phyloP scores from a whole-genome alignment of 2,888 invertebrate genomes.

The Tubiluchus corallicola region DNA sequence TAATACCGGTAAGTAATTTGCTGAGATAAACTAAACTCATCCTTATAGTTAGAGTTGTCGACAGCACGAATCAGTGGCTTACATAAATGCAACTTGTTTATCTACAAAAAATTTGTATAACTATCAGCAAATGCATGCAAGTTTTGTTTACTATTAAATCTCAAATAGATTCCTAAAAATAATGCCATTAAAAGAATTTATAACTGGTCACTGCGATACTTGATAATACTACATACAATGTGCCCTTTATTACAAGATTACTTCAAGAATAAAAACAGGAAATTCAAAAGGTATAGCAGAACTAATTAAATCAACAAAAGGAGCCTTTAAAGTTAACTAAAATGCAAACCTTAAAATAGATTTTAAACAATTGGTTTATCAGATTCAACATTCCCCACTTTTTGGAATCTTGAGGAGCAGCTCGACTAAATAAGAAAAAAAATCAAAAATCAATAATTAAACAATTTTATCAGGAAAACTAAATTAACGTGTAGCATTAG shows the following conservation, averaged over 20 bases:
- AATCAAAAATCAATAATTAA: slow-evolving; percentile 5
- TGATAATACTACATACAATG: no score
- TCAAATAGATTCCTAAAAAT: no score
- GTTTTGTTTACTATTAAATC: no score
- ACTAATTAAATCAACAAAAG: no score
- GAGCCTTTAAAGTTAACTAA: no score
- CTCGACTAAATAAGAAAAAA: slow-evolving; percentile 36
- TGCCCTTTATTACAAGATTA: no score
- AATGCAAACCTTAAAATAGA: slow-evolving; percentile 77
- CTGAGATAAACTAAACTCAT: slow-evolving; percentile 72
- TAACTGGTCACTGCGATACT: no score
- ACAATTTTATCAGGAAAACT: neutral
- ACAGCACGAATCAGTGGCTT: slow-evolving; percentile 91
- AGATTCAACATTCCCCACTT: slow-evolving; percentile 85
- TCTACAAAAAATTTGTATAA: slow-evolving; percentile 29
- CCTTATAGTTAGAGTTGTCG: slow-evolving; percentile 73
- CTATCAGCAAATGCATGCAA: no score
- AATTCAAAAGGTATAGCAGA: no score
- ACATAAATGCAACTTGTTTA: slow-evolving; percentile 37
- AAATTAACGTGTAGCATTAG: neutral
- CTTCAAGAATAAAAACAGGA: no score
- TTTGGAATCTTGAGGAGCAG: slow-evolving; percentile 76
- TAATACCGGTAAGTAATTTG: slow-evolving; percentile 93
- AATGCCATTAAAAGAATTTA: no score
- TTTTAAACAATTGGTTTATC: slow-evolving; percentile 90